Evolutionary conservation across 2,797 vertebrate species (phyloP).

Genomic region (Synaphobranchus kaupii): DNA sequence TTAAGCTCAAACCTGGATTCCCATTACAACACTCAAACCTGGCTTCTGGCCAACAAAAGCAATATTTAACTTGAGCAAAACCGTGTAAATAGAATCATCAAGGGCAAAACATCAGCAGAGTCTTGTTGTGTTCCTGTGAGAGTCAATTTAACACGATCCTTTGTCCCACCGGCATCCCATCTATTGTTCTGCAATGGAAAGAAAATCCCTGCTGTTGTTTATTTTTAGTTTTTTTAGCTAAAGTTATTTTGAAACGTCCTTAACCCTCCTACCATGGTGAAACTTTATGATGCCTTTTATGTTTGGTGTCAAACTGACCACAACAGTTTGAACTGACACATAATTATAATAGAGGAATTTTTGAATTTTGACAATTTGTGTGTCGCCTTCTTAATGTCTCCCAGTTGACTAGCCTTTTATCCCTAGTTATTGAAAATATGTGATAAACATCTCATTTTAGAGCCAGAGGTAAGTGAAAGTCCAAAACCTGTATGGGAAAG

Average conservation of each 20-base stretch:
- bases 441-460: no score
- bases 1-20: not conserved
- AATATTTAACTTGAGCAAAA: not conserved
- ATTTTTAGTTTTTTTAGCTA: conserved; percentile 3
- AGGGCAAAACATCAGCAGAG: not conserved
- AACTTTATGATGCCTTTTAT: no score
- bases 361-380: no score
- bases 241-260: not conserved
- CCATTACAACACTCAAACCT: not conserved
- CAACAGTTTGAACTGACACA: no score
- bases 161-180: not conserved
- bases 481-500: no score
- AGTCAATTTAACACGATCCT: not conserved
- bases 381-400: no score
- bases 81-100: not conserved
- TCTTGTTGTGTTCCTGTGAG: not conserved
- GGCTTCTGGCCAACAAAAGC: not conserved
- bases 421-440: no score
- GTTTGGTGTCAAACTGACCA: no score
- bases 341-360: no score
- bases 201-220: not conserved
- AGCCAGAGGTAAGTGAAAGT: no score
- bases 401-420: no score
- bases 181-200: not conserved
- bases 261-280: no score